Evolutionary conservation across 2,113 vertebrate species (phyloP).

Genomic region (Eulemur macaco): DNA sequence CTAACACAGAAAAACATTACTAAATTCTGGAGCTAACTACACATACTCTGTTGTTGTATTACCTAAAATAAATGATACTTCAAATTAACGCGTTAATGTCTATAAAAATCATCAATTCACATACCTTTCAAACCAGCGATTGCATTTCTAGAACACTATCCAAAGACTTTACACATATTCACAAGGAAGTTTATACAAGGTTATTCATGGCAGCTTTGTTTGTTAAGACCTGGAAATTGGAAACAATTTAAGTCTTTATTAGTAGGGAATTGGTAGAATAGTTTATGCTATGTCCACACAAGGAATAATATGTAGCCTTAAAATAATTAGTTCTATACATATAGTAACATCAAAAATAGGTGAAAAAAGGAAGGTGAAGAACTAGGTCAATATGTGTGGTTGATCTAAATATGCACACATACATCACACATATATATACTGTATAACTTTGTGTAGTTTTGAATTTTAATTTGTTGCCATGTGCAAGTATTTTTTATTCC

Average conservation of each 20-base stretch:
- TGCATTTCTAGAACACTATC: neutral
- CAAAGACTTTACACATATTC: neutral
- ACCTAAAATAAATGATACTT: constrained; percentile 16
- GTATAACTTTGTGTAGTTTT: neutral
- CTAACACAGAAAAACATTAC: constrained; percentile 48
- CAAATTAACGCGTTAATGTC: neutral
- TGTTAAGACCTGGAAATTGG: neutral
- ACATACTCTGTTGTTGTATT: neutral
- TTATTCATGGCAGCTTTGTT: neutral
- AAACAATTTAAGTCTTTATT: neutral
- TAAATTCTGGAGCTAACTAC: neutral
- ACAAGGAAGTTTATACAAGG: neutral
- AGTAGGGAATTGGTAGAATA: neutral
- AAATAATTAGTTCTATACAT: neutral
- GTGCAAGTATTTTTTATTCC: neutral
- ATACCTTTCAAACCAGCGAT: neutral
- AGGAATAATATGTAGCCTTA: neutral
- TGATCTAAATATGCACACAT: neutral
- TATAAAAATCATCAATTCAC: neutral
- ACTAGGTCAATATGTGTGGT: neutral
- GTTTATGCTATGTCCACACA: neutral
- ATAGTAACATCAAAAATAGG: neutral
- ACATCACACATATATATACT: neutral
- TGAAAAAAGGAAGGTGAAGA: constrained; percentile 19
- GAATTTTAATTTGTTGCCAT: neutral